A percentile compares a stretch with the other conserved stretches of the same genome.
phyloP scores from a whole-genome alignment of 64 coral and sea anemone genomes.

The Catalaphyllia jardinei region DNA sequence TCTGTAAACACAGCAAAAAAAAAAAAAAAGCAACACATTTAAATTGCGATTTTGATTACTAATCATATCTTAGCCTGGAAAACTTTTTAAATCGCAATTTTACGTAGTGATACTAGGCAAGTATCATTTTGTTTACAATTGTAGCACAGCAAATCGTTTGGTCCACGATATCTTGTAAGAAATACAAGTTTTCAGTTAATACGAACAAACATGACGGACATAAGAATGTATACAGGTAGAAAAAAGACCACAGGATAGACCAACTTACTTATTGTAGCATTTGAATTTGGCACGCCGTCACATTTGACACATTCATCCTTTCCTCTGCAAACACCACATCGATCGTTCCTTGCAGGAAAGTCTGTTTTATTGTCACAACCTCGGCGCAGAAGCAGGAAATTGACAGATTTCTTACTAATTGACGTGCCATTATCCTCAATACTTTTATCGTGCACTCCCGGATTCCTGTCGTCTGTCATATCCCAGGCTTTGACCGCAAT shows the following conservation, averaged over 20 bases:
- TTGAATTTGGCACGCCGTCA: conserved; percentile 47
- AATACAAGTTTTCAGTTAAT: too few relatives aligned
- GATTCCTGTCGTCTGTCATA: conserved; percentile 17
- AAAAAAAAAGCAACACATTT: background rate
- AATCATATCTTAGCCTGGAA: too few relatives aligned
- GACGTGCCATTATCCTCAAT: conserved; percentile 37
- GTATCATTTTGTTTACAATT: too few relatives aligned
- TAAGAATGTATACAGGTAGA: too few relatives aligned
- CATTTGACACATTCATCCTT: conserved; percentile 51
- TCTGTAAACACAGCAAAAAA: conserved; percentile 47
- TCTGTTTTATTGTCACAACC: conserved; percentile 72
- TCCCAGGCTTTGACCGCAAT: conserved; percentile 68
- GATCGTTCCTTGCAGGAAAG: conserved; percentile 53
- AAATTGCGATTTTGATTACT: too few relatives aligned
- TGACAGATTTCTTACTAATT: conserved; percentile 54
- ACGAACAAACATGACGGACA: too few relatives aligned
- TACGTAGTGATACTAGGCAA: too few relatives aligned
- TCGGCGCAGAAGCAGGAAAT: conserved; percentile 17
- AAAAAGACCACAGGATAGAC: too few relatives aligned
- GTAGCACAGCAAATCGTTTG: too few relatives aligned
- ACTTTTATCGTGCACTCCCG: conserved; percentile 38
- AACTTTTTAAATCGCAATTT: too few relatives aligned
- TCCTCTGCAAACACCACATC: conserved; percentile 71
- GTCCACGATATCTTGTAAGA: too few relatives aligned
- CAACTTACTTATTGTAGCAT: conserved; percentile 58